Evolutionary conservation across 2,113 vertebrate species (phyloP).

Genomic region (Lutjanus erythropterus): DNA sequence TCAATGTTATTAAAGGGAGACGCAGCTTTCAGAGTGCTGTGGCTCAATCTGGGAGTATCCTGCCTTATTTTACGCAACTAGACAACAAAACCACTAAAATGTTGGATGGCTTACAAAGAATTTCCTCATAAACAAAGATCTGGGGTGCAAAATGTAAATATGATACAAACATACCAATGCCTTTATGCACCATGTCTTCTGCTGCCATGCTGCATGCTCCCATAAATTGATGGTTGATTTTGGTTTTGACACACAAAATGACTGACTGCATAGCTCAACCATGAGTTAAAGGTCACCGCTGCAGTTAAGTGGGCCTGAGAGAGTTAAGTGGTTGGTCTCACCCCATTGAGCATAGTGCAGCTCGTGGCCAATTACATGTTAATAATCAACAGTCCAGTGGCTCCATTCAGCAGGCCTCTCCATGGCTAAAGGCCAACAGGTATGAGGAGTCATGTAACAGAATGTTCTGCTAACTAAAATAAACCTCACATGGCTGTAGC

Average conservation of each 20-base stretch:
- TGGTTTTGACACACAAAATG: constrained; percentile 45
- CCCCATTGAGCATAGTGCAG: constrained; percentile 72
- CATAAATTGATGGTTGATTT: constrained; percentile 47
- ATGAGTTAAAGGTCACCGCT: constrained; percentile 79
- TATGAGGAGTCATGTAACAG: constrained; percentile 35
- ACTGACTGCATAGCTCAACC: constrained; percentile 46
- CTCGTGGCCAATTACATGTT: constrained; percentile 72
- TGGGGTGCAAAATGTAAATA: too few relatives aligned
- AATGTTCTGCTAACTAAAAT: constrained; percentile 26
- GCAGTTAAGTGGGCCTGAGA: constrained; percentile 62
- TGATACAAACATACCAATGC: background rate
- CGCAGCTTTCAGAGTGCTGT: background rate
- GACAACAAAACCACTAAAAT: background rate
- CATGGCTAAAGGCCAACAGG: constrained; percentile 43
- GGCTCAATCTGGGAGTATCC: background rate
- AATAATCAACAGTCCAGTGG: constrained; percentile 80
- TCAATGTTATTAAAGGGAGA: background rate
- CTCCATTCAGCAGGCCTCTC: constrained; percentile 51
- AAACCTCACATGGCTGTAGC: constrained; percentile 11
- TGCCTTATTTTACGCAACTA: background rate
- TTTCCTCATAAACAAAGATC: background rate
- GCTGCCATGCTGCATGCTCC: background rate
- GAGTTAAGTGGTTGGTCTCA: constrained; percentile 53
- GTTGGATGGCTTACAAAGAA: background rate
- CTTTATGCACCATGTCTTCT: background rate